These are phyloP conservation scores for Crossaster papposus DNA, from an alignment of 53 echinoderm and acorn worm genomes.

Conservation along the genomic window DNA sequence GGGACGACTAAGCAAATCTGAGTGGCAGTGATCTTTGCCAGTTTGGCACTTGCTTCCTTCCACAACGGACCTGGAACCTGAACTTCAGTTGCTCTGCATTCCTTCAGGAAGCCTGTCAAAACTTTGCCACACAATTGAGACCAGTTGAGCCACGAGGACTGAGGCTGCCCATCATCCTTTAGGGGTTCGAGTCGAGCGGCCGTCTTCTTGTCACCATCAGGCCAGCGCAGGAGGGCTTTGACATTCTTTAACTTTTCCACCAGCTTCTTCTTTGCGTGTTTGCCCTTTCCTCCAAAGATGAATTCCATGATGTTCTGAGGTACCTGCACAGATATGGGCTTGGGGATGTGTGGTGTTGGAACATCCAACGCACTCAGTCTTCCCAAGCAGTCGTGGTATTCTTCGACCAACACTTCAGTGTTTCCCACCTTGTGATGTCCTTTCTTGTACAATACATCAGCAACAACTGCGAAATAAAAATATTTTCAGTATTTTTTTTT, in stretches of 20 bases:
- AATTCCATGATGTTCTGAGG: slow-evolving; percentile 7
- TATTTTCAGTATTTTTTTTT: not conserved
- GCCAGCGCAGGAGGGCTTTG: slow-evolving; percentile 42
- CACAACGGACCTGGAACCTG: slow-evolving; percentile 25
- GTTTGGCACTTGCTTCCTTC: slow-evolving; percentile 4
- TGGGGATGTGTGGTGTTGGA: slow-evolving; percentile 57
- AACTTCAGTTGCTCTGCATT: slow-evolving; percentile 13
- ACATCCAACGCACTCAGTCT: slow-evolving; percentile 36
- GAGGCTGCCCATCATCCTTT: not conserved
- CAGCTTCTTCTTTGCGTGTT: slow-evolving; percentile 19
- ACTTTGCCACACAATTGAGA: not conserved
- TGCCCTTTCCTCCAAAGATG: slow-evolving; percentile 26
- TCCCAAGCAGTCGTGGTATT: slow-evolving; percentile 51
- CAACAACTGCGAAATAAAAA: slow-evolving; percentile 23
- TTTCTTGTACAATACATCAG: slow-evolving; percentile 21
- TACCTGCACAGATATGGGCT: slow-evolving; percentile 35
- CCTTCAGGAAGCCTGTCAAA: slow-evolving; percentile 23
- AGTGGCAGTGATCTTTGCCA: not conserved
- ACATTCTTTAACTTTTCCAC: slow-evolving; percentile 12
- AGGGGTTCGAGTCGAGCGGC: slow-evolving; percentile 41
- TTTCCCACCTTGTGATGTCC: slow-evolving; percentile 23
- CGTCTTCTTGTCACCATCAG: slow-evolving; percentile 21
- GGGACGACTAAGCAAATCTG: not conserved
- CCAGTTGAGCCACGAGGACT: slow-evolving; percentile 53
- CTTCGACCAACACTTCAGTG: slow-evolving; percentile 14